Evolutionary conservation across 2,888 invertebrate species (phyloP).

Genomic region (Philereme vetulata): DNA sequence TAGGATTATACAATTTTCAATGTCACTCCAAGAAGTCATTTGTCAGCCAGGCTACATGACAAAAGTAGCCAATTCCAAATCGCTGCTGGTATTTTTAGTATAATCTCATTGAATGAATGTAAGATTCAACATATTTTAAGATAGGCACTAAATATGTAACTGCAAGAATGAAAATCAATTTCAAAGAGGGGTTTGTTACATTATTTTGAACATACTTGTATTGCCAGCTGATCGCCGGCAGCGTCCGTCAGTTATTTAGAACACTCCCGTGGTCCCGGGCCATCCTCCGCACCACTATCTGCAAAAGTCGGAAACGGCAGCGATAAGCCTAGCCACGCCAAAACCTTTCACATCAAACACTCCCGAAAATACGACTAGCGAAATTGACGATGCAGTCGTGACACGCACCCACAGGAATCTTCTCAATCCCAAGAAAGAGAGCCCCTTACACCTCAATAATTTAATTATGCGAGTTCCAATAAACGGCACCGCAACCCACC

Average conservation of each 20-base stretch:
- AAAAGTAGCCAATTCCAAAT: slow-evolving; percentile 1
- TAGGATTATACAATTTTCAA: too few relatives aligned
- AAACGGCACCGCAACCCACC: slow-evolving; percentile 72
- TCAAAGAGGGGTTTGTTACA: slow-evolving; percentile 29
- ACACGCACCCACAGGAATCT: slow-evolving; percentile 15
- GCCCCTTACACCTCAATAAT: slow-evolving; percentile 50
- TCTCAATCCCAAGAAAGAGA: slow-evolving; percentile 11
- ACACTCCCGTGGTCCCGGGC: slow-evolving; percentile 69
- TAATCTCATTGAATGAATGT: slow-evolving; percentile 14
- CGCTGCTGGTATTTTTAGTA: slow-evolving; percentile 9
- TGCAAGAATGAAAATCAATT: slow-evolving; percentile 39
- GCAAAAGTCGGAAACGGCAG: slow-evolving; percentile 78
- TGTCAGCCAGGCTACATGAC: neutral
- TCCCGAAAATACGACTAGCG: slow-evolving; percentile 10
- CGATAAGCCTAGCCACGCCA: slow-evolving; percentile 72
- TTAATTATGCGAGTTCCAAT: slow-evolving; percentile 72
- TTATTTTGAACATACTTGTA: slow-evolving; percentile 65
- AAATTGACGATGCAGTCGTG: neutral
- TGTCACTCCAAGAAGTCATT: too few relatives aligned
- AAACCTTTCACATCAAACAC: slow-evolving; percentile 45
- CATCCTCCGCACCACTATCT: slow-evolving; percentile 80
- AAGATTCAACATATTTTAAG: slow-evolving; percentile 9
- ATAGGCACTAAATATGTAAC: slow-evolving; percentile 1
- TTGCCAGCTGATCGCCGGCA: slow-evolving; percentile 80
- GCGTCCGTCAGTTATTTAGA: slow-evolving; percentile 80